phyloP scores from a whole-genome alignment of 92 coral and sea anemone genomes.

The Palythoa grandiflora region DNA sequence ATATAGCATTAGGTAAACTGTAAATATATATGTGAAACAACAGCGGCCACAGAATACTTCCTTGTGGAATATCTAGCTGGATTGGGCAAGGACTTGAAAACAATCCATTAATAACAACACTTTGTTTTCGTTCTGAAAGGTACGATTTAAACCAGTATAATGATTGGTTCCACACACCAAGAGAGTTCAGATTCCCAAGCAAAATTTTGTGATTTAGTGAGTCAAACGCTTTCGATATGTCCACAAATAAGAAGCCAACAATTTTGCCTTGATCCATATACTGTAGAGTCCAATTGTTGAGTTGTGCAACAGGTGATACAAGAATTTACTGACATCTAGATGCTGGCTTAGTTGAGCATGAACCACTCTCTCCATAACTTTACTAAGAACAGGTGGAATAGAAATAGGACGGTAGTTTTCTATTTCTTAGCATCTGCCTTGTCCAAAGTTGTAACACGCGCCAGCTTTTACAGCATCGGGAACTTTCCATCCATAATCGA shows the following conservation, averaged over 20 bases:
- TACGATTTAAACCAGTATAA: constrained; percentile 60
- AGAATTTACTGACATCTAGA: neutral
- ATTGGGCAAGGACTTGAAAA: constrained; percentile 36
- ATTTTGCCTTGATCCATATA: constrained; percentile 54
- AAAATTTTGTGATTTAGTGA: constrained; percentile 60
- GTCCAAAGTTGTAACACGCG: constrained; percentile 59
- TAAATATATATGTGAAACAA: constrained; percentile 28
- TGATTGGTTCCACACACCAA: constrained; percentile 33
- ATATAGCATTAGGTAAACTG: constrained; percentile 17
- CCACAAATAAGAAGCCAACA: constrained; percentile 57
- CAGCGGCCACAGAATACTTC: constrained; percentile 37
- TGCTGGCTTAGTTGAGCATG: constrained; percentile 38
- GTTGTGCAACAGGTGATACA: constrained; percentile 55
- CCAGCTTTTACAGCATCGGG: constrained; percentile 57
- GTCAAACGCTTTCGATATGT: constrained; percentile 69
- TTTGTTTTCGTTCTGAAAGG: constrained; percentile 50
- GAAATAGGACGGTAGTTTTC: constrained; percentile 74
- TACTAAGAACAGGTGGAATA: constrained; percentile 37
- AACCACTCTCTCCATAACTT: constrained; percentile 48
- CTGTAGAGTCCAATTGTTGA: constrained; percentile 63
- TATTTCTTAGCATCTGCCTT: constrained; percentile 62
- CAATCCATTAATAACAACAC: constrained; percentile 58
- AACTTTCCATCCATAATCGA: constrained; percentile 50
- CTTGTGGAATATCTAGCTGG: constrained; percentile 30
- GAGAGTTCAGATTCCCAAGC: constrained; percentile 47